Evolutionary conservation across 2,888 invertebrate species (phyloP), one percentile per base, ranked within the genome.

Genomic region (Erebia ligea): DNA sequence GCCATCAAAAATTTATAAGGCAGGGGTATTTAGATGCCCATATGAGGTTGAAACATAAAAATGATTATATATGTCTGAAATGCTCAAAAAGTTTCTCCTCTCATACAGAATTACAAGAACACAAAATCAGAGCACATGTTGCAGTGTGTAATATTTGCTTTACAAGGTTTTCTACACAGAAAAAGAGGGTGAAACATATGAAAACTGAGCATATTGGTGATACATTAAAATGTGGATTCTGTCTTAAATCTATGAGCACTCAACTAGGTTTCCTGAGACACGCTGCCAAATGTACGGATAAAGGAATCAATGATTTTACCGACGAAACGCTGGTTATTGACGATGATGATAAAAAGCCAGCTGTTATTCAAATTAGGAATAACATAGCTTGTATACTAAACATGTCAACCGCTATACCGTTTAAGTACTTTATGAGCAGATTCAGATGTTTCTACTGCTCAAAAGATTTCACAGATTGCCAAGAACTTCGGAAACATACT

Each of bases 371-470:
- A 68, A 81, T 88, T 25, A 81, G 89, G 58, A 83, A 78, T 17
- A 84, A 85, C 67, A 81, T 92, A 11, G 86, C 87, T 0, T 84
- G 81, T 21, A 81, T 92, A 15, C 76, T 92, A 0, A 91, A 90
- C 68, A 88, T 86, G 84, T 87, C 90, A 0, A 88, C 89, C 0
- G 88, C 84, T 1, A 75, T 91, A n/a, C 92, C 92, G 0, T 92
- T 92, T 62, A 91, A 89, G 73, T 86, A 83, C 76, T 90, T 82
- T 71, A 82, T 87, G 81, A 87, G 84, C 67, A 84, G 82, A 66
- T 90, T 91, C 67, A 75, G 86, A 25, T 92, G 92, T 74, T 92
- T 92, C 69, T 92, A 89, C 69, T 92, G 92, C 72, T 76, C 87
- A 0, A 84, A 85, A 79, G 84, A 88, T 66, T 92, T 88, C 57